Percentiles rank a stretch among this genome's conserved stretches.
phyloP scores from a whole-genome alignment of 2,113 vertebrate species.

The Eulacestoma nigropectus region DNA sequence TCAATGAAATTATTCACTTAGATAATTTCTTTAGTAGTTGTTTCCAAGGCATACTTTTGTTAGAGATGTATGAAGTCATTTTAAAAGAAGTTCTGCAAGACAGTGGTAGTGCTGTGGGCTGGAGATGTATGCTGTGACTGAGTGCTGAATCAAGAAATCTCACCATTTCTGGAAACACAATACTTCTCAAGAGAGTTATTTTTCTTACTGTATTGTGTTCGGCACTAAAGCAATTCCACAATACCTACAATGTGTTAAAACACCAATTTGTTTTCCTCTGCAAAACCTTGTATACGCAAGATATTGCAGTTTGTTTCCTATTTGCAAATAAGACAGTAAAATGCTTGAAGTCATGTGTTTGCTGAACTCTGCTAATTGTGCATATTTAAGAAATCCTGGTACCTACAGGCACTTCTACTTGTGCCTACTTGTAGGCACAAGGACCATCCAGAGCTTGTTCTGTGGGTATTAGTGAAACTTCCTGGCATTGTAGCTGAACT shows the following conservation, averaged over 20 bases:
- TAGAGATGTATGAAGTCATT: neutral
- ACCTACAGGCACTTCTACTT: neutral
- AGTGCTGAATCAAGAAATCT: neutral
- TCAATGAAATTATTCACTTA: neutral
- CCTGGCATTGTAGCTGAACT: neutral
- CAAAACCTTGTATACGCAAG: neutral
- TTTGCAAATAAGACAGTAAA: neutral
- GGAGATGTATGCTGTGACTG: neutral
- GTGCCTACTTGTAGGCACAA: neutral
- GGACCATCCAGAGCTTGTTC: neutral
- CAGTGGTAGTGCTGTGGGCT: neutral
- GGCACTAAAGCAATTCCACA: neutral
- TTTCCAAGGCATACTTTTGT: neutral
- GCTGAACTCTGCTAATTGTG: neutral
- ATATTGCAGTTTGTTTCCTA: neutral
- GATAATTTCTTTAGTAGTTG: neutral
- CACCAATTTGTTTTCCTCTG: neutral
- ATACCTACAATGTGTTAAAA: neutral
- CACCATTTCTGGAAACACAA: neutral
- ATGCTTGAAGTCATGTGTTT: neutral
- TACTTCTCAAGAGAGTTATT: neutral
- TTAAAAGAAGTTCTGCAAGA: neutral
- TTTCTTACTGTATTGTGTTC: neutral
- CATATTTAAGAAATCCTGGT: neutral
- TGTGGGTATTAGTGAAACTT: neutral